These are phyloP conservation scores for Oophaga pumilio DNA, from an alignment of 2,113 vertebrate genomes.

Conservation along the genomic window DNA sequence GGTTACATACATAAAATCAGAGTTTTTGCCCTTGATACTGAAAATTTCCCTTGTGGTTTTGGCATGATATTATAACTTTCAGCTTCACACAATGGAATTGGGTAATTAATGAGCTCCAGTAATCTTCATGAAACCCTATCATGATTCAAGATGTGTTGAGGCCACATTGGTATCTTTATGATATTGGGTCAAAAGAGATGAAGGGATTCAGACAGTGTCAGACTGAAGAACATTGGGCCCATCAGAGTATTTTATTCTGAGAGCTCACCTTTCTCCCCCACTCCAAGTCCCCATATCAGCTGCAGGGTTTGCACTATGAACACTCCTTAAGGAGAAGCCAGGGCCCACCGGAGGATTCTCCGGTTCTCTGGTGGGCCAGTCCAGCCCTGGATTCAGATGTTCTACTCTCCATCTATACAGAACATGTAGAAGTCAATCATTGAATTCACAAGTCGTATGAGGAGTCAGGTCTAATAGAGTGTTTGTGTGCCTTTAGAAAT, in stretches of 20 bases:
- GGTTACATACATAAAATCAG: background rate
- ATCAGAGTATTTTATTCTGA: background rate
- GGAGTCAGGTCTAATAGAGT: background rate
- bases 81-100: background rate
- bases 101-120: background rate
- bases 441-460: too few relatives aligned
- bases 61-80: background rate
- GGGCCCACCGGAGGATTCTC: too few relatives aligned
- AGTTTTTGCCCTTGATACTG: background rate
- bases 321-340: too few relatives aligned
- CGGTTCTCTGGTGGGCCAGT: too few relatives aligned
- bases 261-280: too few relatives aligned
- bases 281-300: too few relatives aligned
- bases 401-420: background rate
- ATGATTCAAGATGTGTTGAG: background rate
- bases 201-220: too few relatives aligned
- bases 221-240: background rate
- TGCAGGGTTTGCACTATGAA: too few relatives aligned
- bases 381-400: too few relatives aligned
- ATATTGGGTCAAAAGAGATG: background rate
- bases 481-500: background rate
- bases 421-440: background rate
- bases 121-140: background rate
- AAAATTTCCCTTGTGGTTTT: background rate
- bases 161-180: background rate